These are phyloP conservation scores for Phylloscopus trochiloides DNA, from an alignment of 2,113 vertebrate genomes.

Conservation along the genomic window DNA sequence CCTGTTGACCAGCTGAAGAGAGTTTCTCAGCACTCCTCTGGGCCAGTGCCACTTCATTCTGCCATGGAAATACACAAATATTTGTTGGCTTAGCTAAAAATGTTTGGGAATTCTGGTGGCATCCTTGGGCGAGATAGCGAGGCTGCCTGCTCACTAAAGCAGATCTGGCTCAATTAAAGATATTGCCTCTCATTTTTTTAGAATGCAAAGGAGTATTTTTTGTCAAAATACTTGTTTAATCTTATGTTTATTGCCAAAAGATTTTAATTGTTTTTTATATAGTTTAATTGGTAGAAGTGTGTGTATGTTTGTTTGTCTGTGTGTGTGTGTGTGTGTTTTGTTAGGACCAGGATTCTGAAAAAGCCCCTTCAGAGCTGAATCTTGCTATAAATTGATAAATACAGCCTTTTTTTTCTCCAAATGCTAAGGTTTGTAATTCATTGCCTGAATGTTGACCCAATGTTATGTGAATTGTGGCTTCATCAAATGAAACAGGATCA, in stretches of 20 bases:
- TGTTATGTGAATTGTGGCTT: neutral
- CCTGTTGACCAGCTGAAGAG: neutral
- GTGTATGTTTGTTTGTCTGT: neutral
- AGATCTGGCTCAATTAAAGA: neutral
- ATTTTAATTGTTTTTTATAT: neutral
- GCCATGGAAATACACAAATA: neutral
- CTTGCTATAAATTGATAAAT: neutral
- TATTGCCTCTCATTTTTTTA: neutral
- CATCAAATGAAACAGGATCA: neutral
- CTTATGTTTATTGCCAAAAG: neutral
- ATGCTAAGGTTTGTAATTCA: neutral
- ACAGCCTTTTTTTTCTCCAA: neutral
- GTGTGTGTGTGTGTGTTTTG: neutral
- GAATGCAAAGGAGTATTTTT: neutral
- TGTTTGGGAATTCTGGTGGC: neutral
- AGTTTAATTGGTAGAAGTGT: neutral
- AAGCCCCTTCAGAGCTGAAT: neutral
- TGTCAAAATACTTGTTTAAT: neutral
- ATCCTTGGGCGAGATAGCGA: fast-evolving
- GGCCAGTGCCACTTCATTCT: neutral
- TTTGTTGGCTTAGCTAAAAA: neutral
- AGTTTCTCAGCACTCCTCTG: neutral
- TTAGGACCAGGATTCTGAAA: neutral
- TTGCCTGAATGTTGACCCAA: neutral
- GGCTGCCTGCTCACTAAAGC: neutral